Conservation (phyloP, 2,888 invertebrate genomes). For the Ceriagrion tenellum region DNA sequence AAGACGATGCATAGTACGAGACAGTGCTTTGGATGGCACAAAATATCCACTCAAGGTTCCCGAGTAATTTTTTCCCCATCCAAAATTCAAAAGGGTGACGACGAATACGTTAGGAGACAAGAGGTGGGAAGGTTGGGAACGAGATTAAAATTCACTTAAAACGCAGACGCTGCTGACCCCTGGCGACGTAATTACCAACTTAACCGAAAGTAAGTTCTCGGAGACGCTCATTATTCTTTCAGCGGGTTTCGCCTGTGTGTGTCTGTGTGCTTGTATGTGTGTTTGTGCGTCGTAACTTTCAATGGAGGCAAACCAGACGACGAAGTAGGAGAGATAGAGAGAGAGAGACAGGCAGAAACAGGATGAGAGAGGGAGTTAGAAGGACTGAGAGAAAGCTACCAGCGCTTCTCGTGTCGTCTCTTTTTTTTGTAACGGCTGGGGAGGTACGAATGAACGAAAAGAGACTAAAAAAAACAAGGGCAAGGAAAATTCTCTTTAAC, state of each 20-base stretch:
- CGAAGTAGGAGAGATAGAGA: neutral
- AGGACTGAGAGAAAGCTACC: neutral
- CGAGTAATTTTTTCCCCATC: too few species aligned
- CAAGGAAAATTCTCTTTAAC: neutral
- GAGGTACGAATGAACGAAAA: neutral
- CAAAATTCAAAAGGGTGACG: too few species aligned
- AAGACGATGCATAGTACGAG: too few species aligned
- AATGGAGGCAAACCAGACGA: neutral
- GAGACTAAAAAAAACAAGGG: neutral
- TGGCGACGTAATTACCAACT: constrained; percentile 14
- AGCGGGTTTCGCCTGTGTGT: neutral
- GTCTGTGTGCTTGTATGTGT: too few species aligned
- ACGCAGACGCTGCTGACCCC: neutral
- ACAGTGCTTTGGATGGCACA: too few species aligned
- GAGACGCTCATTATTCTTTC: constrained; percentile 8
- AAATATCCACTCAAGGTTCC: too few species aligned
- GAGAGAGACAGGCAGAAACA: neutral
- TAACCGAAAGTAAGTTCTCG: neutral
- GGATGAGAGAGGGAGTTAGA: too few species aligned
- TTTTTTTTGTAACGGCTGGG: neutral
- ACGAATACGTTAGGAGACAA: neutral
- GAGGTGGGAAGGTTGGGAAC: neutral
- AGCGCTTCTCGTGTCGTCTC: neutral
- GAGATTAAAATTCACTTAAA: constrained; percentile 11
- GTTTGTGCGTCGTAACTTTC: neutral